Evolutionary conservation across 2,888 invertebrate genomes (phyloP).

Genomic region (Synanthedon formicaeformis): DNA sequence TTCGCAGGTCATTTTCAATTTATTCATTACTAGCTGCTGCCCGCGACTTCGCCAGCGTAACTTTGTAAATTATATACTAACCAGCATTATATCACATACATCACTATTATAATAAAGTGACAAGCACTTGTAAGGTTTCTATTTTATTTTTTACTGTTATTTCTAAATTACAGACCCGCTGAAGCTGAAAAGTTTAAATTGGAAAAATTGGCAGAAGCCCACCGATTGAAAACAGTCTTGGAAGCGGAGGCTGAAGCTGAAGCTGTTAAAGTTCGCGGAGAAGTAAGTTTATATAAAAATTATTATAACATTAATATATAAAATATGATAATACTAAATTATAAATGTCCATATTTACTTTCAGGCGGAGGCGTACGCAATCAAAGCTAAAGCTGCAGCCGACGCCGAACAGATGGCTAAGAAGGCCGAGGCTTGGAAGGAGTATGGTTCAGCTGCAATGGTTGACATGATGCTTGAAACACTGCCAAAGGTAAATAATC

Average conservation of each 20-base stretch:
- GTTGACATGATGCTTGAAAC: conserved; percentile 96
- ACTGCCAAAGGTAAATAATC: conserved; percentile 83
- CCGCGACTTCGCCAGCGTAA: too few relatives aligned
- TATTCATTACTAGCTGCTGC: too few relatives aligned
- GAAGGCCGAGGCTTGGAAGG: conserved; percentile 97
- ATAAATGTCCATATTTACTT: conserved; percentile 1
- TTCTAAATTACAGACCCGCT: conserved; percentile 75
- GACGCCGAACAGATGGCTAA: conserved; percentile 98
- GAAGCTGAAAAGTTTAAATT: conserved; percentile 93
- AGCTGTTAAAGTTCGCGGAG: conserved; percentile 83
- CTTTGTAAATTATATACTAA: too few relatives aligned
- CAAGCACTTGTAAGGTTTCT: too few relatives aligned
- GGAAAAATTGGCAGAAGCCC: conserved; percentile 95
- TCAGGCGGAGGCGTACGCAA: conserved; percentile 89
- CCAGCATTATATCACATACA: too few relatives aligned
- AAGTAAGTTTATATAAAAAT: conserved; percentile 35
- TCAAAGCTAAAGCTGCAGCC: conserved; percentile 93
- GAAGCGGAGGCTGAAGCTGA: conserved; percentile 97
- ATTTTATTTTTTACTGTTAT: too few relatives aligned
- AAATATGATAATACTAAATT: too few relatives aligned
- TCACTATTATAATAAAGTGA: too few relatives aligned
- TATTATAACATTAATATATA: background rate
- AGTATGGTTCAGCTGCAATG: conserved; percentile 96
- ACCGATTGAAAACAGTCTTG: conserved; percentile 86
- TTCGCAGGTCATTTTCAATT: conserved; percentile 67